Evolutionary conservation across 2,797 vertebrate species (phyloP).

Genomic region (Sebastes umbrosus): DNA sequence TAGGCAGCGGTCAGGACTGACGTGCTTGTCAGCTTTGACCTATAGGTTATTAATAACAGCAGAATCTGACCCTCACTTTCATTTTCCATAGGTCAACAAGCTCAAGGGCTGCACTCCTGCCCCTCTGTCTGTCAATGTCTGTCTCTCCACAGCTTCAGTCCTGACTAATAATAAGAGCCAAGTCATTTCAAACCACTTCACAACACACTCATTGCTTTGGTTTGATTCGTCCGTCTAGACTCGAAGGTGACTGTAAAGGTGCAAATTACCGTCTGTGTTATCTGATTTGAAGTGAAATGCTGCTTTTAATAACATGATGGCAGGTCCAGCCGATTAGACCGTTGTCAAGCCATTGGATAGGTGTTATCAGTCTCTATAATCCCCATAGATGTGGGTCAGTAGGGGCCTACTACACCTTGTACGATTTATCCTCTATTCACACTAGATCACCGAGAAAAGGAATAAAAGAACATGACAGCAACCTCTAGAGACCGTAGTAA

Average conservation of each 20-base stretch:
- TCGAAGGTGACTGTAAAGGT: neutral
- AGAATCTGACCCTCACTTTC: slow-evolving; percentile 29
- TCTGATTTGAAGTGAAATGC: neutral
- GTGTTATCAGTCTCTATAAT: no score
- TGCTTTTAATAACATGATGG: neutral
- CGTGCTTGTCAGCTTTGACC: slow-evolving; percentile 35
- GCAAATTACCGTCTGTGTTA: neutral
- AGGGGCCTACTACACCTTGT: no score
- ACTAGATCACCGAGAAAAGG: no score
- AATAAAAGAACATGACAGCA: no score
- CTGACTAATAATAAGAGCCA: neutral
- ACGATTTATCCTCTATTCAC: no score
- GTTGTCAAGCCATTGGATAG: no score
- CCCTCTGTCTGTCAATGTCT: slow-evolving; percentile 10
- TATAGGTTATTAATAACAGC: slow-evolving; percentile 48
- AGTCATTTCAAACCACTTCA: slow-evolving; percentile 19
- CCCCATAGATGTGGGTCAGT: no score
- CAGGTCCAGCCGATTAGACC: neutral
- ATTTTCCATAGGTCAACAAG: slow-evolving; percentile 44
- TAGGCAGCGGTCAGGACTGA: slow-evolving; percentile 11
- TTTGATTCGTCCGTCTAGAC: slow-evolving; percentile 21
- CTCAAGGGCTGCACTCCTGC: slow-evolving; percentile 21
- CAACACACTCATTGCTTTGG: slow-evolving; percentile 8
- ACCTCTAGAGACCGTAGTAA: no score
- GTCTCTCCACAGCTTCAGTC: neutral